Base-by-base conservation (phyloP, 2,888 invertebrate genomes). In the Glaucopsyche alexis region DNA sequence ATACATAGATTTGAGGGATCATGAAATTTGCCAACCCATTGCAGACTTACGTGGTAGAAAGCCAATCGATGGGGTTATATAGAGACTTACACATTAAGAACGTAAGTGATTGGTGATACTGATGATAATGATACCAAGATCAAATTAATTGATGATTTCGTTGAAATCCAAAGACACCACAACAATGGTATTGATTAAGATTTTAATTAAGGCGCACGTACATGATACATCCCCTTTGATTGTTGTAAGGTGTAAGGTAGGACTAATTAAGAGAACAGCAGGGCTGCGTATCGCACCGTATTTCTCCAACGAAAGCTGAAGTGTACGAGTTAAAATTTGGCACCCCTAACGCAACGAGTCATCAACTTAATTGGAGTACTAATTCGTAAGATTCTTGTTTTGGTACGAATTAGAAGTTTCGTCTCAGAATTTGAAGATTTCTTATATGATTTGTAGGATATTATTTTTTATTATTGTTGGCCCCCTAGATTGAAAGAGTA, bases 191-290 rank as follows among this genome's bases (percentile, higher is more conserved):
- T 60, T 60, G 60, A 60, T 60, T 38, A 60, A 60, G 13, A 60
- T 38, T 60, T 60, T 29, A 60, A 60, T 38, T 60, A 60, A 60
- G 29, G 60, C 11, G 29, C 16, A 60, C 60, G 29, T 29, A 60
- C 29, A 29, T 29, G 29, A 29, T 29, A 29, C 29, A 29, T 19
- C 19, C 29, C 60, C 60, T 14, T 60, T 60, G 60, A 60, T 29
- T 60, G 60, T 60, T 60, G 29, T 60, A 60, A 60, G 13, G 38
- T 60, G 60, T 60, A 29, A 38, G 60, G 60, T 60, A 7, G 13
- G 13, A 60, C 60, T 60, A 60, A 60, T 60, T 60, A 60, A 38
- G 29, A 60, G 60, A 60, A 11, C 11, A 38, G 11, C 60, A 38
- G 60, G 60, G 60, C 60, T 60, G 55, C 19, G 8, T 19, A 38